Conservation (phyloP, 2,888 invertebrate species). For the Colostygia pectinataria region DNA sequence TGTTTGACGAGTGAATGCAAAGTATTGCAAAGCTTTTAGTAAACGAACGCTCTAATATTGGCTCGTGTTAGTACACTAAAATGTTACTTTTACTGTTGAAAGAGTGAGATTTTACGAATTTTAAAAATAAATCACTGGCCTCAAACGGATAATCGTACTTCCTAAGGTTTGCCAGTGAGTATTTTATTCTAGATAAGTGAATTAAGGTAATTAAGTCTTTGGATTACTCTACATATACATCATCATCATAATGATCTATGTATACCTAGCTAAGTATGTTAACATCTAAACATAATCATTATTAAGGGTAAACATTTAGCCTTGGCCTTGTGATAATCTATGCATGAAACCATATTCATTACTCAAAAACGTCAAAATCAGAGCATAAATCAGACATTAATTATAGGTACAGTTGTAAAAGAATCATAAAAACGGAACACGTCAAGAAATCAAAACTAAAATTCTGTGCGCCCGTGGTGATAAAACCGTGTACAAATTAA, state of each 20-base stretch:
- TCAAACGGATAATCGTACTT: conserved; percentile 65
- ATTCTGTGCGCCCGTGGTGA: conserved; percentile 42
- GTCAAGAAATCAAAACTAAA: conserved; percentile 42
- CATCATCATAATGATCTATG: neutral
- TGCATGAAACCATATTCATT: conserved; percentile 51
- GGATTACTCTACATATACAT: conserved; percentile 46
- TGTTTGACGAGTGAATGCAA: conserved; percentile 65
- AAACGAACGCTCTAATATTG: conserved; percentile 57
- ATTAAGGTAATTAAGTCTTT: conserved; percentile 60
- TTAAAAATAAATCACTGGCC: conserved; percentile 77
- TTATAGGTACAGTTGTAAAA: conserved; percentile 54
- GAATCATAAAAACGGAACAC: conserved; percentile 48
- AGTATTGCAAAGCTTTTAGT: conserved; percentile 49
- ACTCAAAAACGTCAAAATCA: conserved; percentile 47
- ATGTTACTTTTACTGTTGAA: conserved; percentile 78
- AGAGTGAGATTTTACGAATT: conserved; percentile 80
- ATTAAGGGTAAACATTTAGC: neutral
- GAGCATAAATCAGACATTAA: conserved; percentile 56
- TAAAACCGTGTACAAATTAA: conserved; percentile 49
- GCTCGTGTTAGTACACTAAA: conserved; percentile 68
- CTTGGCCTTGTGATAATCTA: conserved; percentile 32
- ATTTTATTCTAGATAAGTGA: conserved; percentile 66
- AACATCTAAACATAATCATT: conserved; percentile 1
- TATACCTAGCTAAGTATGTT: too few species aligned
- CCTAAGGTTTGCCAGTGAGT: conserved; percentile 65